Evolutionary conservation across 92 coral and sea anemone genomes (phyloP).

Genomic region (Plumapathes pennacea): DNA sequence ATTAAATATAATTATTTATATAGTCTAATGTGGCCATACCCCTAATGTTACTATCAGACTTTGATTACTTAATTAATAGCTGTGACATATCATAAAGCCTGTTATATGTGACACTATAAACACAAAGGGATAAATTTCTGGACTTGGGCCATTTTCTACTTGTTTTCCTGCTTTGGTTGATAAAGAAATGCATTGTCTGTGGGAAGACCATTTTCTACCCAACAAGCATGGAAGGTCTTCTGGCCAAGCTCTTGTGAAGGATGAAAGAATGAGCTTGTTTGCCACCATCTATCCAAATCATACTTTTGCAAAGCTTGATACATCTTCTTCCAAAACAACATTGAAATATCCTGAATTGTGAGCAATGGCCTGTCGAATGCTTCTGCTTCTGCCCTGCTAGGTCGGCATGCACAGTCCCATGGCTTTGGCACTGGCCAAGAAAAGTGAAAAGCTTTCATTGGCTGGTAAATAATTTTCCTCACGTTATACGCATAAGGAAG

Average conservation of each 20-base stretch:
- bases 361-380: conserved; percentile 56
- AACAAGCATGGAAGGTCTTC: no score
- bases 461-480: conserved; percentile 57
- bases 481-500: conserved; percentile 68
- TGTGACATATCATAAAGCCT: no score
- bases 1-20: no score
- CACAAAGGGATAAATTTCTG: no score
- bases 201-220: no score
- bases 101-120: no score
- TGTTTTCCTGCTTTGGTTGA: no score
- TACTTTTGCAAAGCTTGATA: conserved; percentile 58
- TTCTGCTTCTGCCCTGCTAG: conserved; percentile 66
- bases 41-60: no score
- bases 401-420: conserved; percentile 65
- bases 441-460: conserved; percentile 77
- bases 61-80: no score
- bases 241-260: conserved; percentile 70
- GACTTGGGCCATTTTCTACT: no score
- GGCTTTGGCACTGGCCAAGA: conserved; percentile 62
- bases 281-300: conserved; percentile 78
- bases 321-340: conserved; percentile 77
- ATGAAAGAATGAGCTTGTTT: conserved; percentile 53
- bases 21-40: no score
- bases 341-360: conserved; percentile 36
- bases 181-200: no score